Conservation (phyloP, 1,140 invertebrate genomes). For the Sipha flava region DNA sequence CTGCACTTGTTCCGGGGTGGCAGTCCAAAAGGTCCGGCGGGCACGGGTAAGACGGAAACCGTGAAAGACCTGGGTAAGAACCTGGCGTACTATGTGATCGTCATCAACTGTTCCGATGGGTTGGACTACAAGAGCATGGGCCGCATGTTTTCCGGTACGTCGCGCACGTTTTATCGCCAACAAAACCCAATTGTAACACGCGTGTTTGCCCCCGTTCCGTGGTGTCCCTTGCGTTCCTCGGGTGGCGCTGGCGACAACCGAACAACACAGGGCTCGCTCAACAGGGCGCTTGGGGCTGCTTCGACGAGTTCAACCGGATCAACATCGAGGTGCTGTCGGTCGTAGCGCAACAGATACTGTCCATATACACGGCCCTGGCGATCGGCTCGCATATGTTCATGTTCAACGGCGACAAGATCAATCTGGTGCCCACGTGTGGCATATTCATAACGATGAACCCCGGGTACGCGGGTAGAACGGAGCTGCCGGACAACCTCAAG, state of each 20-base stretch:
- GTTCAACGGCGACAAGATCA: constrained; percentile 72
- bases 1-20: constrained; percentile 75
- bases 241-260: too few relatives aligned
- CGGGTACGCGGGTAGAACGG: constrained; percentile 78
- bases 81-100: constrained; percentile 89
- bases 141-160: constrained; percentile 3
- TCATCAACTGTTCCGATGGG: constrained; percentile 91
- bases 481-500: constrained; percentile 84
- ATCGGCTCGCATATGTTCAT: constrained; percentile 57
- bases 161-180: neutral
- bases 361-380: constrained; percentile 63
- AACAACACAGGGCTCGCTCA: constrained; percentile 62
- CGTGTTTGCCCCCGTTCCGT: too few relatives aligned
- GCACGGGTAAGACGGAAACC: constrained; percentile 83
- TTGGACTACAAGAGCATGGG: constrained; percentile 84
- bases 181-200: neutral
- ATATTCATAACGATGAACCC: constrained; percentile 92
- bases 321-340: constrained; percentile 84
- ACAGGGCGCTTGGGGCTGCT: constrained; percentile 77
- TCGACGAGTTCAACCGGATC: constrained; percentile 85
- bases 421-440: constrained; percentile 64
- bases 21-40: constrained; percentile 55
- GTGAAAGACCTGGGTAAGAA: constrained; percentile 91
- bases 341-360: constrained; percentile 72
- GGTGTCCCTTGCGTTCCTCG: too few relatives aligned